A percentile compares a stretch with the other conserved stretches of the same genome.
These are phyloP conservation scores for Hypsopygia costalis DNA, from an alignment of 2,888 invertebrate species.

Conservation along the genomic window DNA sequence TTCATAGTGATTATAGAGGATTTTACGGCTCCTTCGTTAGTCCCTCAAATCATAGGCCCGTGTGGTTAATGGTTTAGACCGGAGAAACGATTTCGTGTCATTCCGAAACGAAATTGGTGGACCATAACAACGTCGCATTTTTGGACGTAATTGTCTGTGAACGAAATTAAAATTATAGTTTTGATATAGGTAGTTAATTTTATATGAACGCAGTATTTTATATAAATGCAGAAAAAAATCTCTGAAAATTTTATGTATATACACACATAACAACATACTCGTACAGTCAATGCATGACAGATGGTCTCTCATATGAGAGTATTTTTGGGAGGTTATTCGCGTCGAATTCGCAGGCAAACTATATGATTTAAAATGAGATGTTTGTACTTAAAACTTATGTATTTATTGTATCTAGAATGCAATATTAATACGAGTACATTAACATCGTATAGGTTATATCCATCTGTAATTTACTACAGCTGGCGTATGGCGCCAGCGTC, in stretches of 20 bases:
- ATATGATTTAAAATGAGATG: too few relatives aligned
- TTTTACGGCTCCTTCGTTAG: constrained; percentile 73
- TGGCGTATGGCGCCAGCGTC: constrained; percentile 18
- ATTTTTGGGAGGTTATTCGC: too few relatives aligned
- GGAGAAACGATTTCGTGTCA: constrained; percentile 65
- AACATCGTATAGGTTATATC: too few relatives aligned
- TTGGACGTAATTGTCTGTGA: constrained; percentile 59
- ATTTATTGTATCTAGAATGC: background rate
- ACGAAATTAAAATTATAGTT: constrained; percentile 19
- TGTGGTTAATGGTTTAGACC: constrained; percentile 46
- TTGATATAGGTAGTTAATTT: background rate
- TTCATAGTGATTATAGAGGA: constrained; percentile 64
- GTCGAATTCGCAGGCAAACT: too few relatives aligned
- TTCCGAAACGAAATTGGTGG: constrained; percentile 37
- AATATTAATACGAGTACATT: too few relatives aligned
- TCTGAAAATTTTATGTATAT: too few relatives aligned
- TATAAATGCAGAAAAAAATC: too few relatives aligned
- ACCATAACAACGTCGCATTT: constrained; percentile 37
- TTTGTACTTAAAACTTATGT: too few relatives aligned
- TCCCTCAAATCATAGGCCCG: constrained; percentile 71
- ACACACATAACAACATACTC: too few relatives aligned
- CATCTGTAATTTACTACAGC: background rate
- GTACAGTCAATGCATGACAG: too few relatives aligned
- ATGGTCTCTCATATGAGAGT: too few relatives aligned
- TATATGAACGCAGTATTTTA: too few relatives aligned